phyloP scores from a whole-genome alignment of 2,797 vertebrate genomes.

The Oreochromis grahami region DNA sequence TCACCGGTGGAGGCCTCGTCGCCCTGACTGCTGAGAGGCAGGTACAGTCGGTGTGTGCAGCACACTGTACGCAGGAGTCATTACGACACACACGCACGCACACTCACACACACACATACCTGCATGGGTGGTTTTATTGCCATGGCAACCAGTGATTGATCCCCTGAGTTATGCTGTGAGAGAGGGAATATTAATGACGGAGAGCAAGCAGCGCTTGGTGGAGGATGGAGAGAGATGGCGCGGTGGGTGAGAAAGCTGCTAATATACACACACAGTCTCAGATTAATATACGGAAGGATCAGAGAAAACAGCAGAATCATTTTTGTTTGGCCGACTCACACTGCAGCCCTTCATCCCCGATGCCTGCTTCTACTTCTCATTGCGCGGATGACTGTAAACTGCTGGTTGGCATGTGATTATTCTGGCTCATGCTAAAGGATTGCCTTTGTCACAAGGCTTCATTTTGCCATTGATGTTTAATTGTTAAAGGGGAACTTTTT shows the following conservation, averaged over 20 bases:
- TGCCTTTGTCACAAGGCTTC: background rate
- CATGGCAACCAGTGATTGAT: slow-evolving; percentile 76
- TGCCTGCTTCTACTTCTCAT: slow-evolving; percentile 13
- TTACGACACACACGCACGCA: background rate
- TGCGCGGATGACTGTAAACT: background rate
- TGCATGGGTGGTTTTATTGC: slow-evolving; percentile 62
- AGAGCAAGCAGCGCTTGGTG: background rate
- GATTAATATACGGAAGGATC: slow-evolving; percentile 20
- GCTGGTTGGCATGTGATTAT: background rate
- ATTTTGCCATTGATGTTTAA: background rate
- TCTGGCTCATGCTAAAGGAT: background rate
- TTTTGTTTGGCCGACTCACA: slow-evolving; percentile 27
- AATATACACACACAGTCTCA: slow-evolving; percentile 8
- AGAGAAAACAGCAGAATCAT: slow-evolving; percentile 32
- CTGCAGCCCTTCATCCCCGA: background rate
- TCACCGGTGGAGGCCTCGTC: slow-evolving; percentile 20
- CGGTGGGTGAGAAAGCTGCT: slow-evolving; percentile 28
- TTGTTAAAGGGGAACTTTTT: background rate
- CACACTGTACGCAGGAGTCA: background rate
- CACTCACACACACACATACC: slow-evolving; percentile 8
- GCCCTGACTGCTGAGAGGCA: slow-evolving; percentile 38
- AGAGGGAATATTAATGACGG: slow-evolving; percentile 59
- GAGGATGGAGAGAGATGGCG: slow-evolving; percentile 26
- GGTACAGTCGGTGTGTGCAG: slow-evolving; percentile 25
- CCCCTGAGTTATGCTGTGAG: slow-evolving; percentile 56